Percentiles rank a stretch among this genome's conserved stretches.
Conservation (phyloP, 2,888 invertebrate genomes). For the Orchestes rusci region DNA sequence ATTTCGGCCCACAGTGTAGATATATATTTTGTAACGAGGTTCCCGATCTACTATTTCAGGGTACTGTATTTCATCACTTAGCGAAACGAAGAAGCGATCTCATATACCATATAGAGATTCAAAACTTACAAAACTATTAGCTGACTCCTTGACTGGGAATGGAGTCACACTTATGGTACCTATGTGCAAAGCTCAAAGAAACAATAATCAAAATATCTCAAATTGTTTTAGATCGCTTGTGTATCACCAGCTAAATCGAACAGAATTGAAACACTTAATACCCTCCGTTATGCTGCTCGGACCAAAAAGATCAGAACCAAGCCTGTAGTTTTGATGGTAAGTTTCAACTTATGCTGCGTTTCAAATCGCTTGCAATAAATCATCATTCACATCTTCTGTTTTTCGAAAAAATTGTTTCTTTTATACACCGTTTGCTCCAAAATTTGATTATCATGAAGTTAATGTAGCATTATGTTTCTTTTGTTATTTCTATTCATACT, state of each 20-base stretch:
- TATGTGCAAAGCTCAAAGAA: no score
- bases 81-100: constrained; percentile 68
- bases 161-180: constrained; percentile 92
- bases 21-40: neutral
- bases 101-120: constrained; percentile 94
- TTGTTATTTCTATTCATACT: no score
- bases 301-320: constrained; percentile 90
- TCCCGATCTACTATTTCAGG: constrained; percentile 49
- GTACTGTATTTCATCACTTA: constrained; percentile 89
- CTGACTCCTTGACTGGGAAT: constrained; percentile 89
- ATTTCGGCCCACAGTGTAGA: no score
- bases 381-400: no score
- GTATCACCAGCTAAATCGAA: constrained; percentile 86
- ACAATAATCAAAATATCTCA: no score
- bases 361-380: no score
- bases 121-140: constrained; percentile 85
- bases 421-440: no score
- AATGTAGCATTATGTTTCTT: no score
- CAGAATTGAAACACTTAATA: constrained; percentile 81
- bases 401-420: no score
- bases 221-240: constrained; percentile 73
- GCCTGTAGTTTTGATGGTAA: constrained; percentile 88
- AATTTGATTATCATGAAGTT: neutral
- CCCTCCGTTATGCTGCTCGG: constrained; percentile 83
- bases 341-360: no score